Conservation (phyloP, 35 echinoderm and acorn worm genomes). For the Strongylocentrotus purpuratus region DNA sequence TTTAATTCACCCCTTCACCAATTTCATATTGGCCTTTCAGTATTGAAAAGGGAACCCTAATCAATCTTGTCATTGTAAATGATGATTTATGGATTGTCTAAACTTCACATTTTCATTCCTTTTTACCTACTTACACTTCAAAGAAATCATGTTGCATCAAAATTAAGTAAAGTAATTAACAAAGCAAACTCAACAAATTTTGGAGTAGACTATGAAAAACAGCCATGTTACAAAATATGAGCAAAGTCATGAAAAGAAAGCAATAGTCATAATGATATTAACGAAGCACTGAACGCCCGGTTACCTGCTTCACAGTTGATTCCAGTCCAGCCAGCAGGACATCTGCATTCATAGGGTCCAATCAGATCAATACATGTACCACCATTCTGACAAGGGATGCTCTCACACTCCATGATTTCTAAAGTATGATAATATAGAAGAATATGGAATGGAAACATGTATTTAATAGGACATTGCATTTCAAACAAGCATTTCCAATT, state of each 20-base stretch:
- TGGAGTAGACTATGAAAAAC: no score
- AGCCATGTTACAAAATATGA: no score
- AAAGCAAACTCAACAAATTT: no score
- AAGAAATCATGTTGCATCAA: no score
- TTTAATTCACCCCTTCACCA: neutral
- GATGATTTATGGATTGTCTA: no score
- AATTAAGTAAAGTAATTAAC: no score
- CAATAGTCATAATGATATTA: no score
- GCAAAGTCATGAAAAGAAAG: no score
- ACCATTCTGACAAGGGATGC: slow-evolving; percentile 70
- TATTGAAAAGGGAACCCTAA: neutral
- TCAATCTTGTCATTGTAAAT: no score
- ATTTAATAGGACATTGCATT: neutral
- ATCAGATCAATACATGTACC: slow-evolving; percentile 65
- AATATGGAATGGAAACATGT: neutral
- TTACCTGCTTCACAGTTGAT: slow-evolving; percentile 58
- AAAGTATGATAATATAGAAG: neutral
- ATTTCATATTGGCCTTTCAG: neutral
- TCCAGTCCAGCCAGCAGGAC: slow-evolving; percentile 60
- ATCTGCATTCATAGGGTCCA: slow-evolving; percentile 61
- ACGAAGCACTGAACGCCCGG: no score
- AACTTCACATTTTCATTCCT: no score
- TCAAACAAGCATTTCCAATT: neutral
- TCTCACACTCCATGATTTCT: slow-evolving; percentile 77
- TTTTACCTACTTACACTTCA: no score